Evolutionary conservation across 2,888 invertebrate species (phyloP).

Genomic region (Acleris emargana): DNA sequence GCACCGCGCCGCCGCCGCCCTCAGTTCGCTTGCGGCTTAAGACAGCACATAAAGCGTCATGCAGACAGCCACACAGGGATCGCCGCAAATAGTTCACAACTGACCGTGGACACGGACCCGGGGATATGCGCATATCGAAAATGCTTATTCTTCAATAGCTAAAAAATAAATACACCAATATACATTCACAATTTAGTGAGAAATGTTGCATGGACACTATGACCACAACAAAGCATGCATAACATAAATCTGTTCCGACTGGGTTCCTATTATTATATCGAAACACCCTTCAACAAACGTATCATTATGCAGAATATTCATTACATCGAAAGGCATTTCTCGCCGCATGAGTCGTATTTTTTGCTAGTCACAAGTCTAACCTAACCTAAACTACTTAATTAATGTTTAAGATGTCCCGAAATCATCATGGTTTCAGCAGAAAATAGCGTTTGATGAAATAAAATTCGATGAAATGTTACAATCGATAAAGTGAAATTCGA

Average conservation of each 20-base stretch:
- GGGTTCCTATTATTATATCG: no score
- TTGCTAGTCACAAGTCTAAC: no score
- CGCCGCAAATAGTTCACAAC: slow-evolving; percentile 72
- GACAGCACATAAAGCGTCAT: slow-evolving; percentile 61
- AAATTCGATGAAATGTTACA: no score
- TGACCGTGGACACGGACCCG: slow-evolving; percentile 80
- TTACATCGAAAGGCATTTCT: not conserved
- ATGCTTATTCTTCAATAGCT: slow-evolving; percentile 83
- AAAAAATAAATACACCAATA: slow-evolving; percentile 82
- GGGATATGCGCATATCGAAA: slow-evolving; percentile 84
- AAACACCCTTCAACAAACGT: no score
- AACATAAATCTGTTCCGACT: slow-evolving; percentile 9
- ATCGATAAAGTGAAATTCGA: no score
- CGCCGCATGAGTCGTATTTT: no score
- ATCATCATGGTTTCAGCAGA: no score
- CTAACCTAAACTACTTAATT: no score
- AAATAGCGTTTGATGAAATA: no score
- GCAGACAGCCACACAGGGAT: slow-evolving; percentile 69
- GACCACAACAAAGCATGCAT: slow-evolving; percentile 38
- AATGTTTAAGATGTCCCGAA: no score
- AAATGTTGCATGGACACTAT: slow-evolving; percentile 36
- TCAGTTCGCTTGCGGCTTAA: slow-evolving; percentile 29
- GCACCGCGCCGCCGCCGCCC: no score
- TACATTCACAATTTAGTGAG: slow-evolving; percentile 71
- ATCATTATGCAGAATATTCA: no score